A percentile compares a stretch with the other conserved stretches of the same genome.
phyloP scores from a whole-genome alignment of 2,888 invertebrate genomes.

The Tortrix viridana region DNA sequence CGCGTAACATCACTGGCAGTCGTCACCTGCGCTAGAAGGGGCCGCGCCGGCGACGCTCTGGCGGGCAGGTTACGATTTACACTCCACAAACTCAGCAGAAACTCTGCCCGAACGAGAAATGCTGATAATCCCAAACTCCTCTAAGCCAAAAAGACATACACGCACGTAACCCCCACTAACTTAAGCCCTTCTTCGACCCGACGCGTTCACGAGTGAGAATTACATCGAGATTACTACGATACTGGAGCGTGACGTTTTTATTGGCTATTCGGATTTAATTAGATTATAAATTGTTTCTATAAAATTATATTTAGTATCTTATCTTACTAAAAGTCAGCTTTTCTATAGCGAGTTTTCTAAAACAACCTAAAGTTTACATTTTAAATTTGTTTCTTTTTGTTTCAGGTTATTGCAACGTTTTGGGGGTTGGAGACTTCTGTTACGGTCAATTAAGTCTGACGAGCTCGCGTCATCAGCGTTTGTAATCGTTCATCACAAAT shows the following conservation, averaged over 20 bases:
- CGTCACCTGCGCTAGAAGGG: conserved; percentile 76
- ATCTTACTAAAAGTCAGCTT: not conserved
- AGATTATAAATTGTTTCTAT: conserved; percentile 54
- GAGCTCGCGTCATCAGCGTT: conserved; percentile 51
- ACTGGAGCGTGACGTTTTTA: conserved; percentile 63
- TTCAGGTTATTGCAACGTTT: conserved; percentile 45
- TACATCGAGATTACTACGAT: conserved; percentile 76
- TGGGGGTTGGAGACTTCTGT: conserved; percentile 35
- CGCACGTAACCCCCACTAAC: conserved; percentile 7
- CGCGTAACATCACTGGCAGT: conserved; percentile 56
- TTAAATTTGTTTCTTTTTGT: conserved; percentile 38
- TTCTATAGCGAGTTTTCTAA: no score
- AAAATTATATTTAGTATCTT: conserved; percentile 23
- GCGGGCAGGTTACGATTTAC: conserved; percentile 85
- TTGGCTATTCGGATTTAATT: conserved; percentile 61
- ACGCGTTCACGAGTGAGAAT: conserved; percentile 69
- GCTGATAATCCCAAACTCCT: conserved; percentile 80
- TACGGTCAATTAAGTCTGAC: conserved; percentile 30
- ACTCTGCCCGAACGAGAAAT: conserved; percentile 74
- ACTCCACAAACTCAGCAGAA: conserved; percentile 82
- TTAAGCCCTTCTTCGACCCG: conserved; percentile 16
- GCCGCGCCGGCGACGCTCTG: conserved; percentile 72
- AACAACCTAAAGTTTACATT: not conserved
- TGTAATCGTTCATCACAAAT: conserved; percentile 46
- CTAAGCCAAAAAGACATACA: conserved; percentile 29